Evolutionary conservation across 1,140 invertebrate species (phyloP), one percentile per base, ranked within the genome.

Genomic region (Galleria mellonella): DNA sequence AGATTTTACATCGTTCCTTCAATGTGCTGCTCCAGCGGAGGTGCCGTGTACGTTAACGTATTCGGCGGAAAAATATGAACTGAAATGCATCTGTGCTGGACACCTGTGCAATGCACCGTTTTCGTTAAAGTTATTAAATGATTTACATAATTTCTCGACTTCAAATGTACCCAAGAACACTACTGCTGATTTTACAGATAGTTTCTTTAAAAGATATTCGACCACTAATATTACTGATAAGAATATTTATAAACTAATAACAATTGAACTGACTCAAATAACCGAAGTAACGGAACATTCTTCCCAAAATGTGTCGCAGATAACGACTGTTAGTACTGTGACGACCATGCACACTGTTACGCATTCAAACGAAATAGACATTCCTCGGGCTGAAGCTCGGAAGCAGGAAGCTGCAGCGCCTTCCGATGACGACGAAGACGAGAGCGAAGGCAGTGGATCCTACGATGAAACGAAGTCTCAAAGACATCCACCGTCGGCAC

Each of bases 341-440:
- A 10, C 51, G 13, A 23, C 17, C 6, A 23, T 23, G 17, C 2
- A 23, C 17, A 27, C 43, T 28, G 33, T 37, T 7, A 45, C 33
- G 13, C 15, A 51, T 14, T 28, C 47, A 17, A 47, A 27, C 12
- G 27, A 33, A 23, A 46, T 40, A 10, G 33, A 40, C 15, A 9
- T 32, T 10, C 77, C 75, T 7, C 61, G 51, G 11, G 70, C 71
- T 5, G 77, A 79, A 44, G 58, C 75, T 37, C 50, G 82, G 13
- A 82, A 79, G 30, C 67, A 76, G 4, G 61, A 73, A 37, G 60
- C 75, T 2, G 75, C 81, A 1, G 69, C 65, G 9, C 75, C 77
- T 1, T 78, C 81, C 27, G 77, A 82, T 50, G 81, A 83, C 51
- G 78, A 83, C 32, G 79, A 83, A 50, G 81, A 84, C 27, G 77